Evolutionary conservation across 2,113 vertebrate genomes (phyloP), one percentile per base, ranked within the genome.

Genomic region (Eulemur rufifrons): DNA sequence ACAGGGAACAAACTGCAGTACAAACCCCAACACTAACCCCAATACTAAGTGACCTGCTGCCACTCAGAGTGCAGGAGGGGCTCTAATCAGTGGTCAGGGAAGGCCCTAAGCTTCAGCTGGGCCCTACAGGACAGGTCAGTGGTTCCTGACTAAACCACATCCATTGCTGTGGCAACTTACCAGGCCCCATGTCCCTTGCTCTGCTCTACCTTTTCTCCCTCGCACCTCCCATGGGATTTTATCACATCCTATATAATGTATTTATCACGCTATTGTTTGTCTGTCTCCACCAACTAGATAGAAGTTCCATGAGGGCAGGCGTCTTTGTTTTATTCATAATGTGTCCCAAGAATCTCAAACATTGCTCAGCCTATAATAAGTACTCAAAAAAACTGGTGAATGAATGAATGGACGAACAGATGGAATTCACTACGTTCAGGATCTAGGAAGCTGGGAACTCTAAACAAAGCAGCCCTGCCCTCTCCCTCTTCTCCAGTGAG

Each of bases 261-360:
- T 64, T 50, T 42, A 66, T 2, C 45, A 6, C 18, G 61, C 54
- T 90, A 17, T 29, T 92, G n/a, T 42, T 64, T 56, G 61, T 42
- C 90, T 80, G 17, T 69, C 64, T 80, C 50, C 0, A n/a, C 78
- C 88, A 89, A 45, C 86, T 5, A 95, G 82, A 29, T 20, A 10
- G 34, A 78, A 50, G 71, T 63, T 89, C 34, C 68, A 25, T 1
- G 2, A 34, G 47, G 47, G 63, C 14, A 45, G 20, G 56, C 8
- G 10, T 54, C 81, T 74, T 15, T 74, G 47, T n/a, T 74, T 59
- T 63, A 59, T 61, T 95, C 96, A 74, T 50, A 71, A 37, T 8
- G 18, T 66, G n/a, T 83, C 37, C 87, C 7, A 76, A 59, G 76
- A 6, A 29, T n/a, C 83, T 87, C 52, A 34, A 34, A 52, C 12